Evolutionary conservation across 2,113 vertebrate genomes (phyloP), one percentile per base, ranked within the genome.

Genomic region (Pardalotus punctatus): DNA sequence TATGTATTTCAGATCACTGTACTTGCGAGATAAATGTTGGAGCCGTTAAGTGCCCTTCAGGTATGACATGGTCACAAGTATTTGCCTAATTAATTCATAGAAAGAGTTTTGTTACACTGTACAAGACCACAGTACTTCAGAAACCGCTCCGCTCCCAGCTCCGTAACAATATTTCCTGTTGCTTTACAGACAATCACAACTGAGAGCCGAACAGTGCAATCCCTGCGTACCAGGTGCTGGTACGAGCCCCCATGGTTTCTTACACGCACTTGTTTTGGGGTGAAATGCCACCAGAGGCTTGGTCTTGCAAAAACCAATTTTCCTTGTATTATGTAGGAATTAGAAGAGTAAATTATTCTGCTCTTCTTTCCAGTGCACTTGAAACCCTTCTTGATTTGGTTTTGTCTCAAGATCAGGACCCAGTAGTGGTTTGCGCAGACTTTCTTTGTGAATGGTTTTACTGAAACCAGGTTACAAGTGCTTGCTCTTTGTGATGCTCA

Each of bases 11-110:
- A 53, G 17, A 66, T 81, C 61, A 8, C 83, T 76, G 64, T 70
- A 35, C 69, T 71, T 9, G 6, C 0, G 24, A 91, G 95, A 88
- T 92, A 96, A 42, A 95, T 91, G 81, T 94, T 21, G 57, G 95
- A 97, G 96, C 95, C 91, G 15, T 89, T 82, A 97, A 97, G 94
- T 97, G 96, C 96, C 96, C 96, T 97, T 95, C 94, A 97, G 97
- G 91, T 97, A 82, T 72, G 95, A 95, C 70, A 74, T 69, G 87
- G 84, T 90, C 86, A 64, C 79, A 90, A 93, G 90, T 83, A 93
- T 94, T 97, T 96, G 95, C 89, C 93, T 85, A 92, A 92, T 85
- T 80, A 94, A 91, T 94, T 86, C 0, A 0, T 73, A 93, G 85
- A 53, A 94, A 90, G 93, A 54, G 76, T 94, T 97, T 93, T 90